Evolutionary conservation across 2,113 vertebrate genomes (phyloP).

Genomic region (Chlorocebus sabaeus): DNA sequence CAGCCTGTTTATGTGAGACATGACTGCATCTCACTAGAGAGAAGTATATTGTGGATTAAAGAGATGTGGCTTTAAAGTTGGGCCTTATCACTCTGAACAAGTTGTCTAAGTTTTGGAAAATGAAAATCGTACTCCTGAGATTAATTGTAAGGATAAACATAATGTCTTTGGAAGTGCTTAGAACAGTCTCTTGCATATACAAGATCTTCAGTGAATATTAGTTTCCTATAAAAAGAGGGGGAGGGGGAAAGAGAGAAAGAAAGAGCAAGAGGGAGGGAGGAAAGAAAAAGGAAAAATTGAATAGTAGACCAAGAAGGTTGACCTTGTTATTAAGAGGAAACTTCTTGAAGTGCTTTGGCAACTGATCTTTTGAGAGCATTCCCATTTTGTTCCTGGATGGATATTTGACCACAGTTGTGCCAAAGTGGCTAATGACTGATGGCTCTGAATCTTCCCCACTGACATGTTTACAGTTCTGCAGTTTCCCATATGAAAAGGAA

Average conservation of each 20-base stretch:
- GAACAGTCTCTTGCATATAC: background rate
- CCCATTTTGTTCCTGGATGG: slow-evolving; percentile 35
- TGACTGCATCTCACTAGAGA: background rate
- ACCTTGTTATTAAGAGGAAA: slow-evolving; percentile 4
- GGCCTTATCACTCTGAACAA: background rate
- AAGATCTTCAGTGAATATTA: slow-evolving; percentile 11
- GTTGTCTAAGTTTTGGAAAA: background rate
- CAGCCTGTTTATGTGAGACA: background rate
- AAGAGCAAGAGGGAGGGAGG: background rate
- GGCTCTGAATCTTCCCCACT: background rate
- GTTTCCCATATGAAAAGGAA: background rate
- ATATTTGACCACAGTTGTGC: slow-evolving; percentile 47
- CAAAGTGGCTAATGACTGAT: slow-evolving; percentile 46
- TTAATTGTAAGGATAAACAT: background rate
- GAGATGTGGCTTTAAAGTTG: background rate
- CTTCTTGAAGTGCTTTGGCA: slow-evolving; percentile 63
- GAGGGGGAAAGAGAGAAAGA: background rate
- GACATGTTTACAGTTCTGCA: background rate
- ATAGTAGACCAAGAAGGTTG: slow-evolving; percentile 56
- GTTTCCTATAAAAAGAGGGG: background rate
- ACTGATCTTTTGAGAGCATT: background rate
- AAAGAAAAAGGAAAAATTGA: background rate
- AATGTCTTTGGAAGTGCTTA: slow-evolving; percentile 16
- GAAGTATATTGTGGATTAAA: background rate
- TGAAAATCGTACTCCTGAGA: background rate